phyloP scores from a whole-genome alignment of 2,113 vertebrate genomes.

The Pycnonotus jocosus region DNA sequence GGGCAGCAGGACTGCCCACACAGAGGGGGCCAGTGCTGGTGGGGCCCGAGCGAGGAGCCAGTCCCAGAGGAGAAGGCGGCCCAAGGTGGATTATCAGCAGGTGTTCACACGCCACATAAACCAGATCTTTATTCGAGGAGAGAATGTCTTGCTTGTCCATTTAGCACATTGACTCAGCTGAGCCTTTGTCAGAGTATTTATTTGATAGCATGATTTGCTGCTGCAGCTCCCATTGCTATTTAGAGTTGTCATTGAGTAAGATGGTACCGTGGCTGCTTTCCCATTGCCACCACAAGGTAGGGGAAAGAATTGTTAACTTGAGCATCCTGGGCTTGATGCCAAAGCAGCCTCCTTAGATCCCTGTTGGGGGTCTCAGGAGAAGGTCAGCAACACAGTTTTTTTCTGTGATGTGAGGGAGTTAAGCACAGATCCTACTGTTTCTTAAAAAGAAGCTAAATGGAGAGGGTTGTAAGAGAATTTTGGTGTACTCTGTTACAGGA shows the following conservation, averaged over 20 bases:
- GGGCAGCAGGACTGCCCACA: conserved; percentile 62
- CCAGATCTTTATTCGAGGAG: conserved; percentile 94
- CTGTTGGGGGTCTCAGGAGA: not conserved
- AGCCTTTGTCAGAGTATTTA: conserved; percentile 11
- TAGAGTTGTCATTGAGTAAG: conserved; percentile 15
- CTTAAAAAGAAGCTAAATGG: not conserved
- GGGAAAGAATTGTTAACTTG: not conserved
- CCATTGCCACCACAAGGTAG: not conserved
- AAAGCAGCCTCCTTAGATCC: not conserved
- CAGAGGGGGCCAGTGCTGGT: conserved; percentile 54
- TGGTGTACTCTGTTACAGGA: not conserved
- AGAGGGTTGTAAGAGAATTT: not conserved
- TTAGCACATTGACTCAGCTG: conserved; percentile 72
- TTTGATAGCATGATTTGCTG: conserved; percentile 61
- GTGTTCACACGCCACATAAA: conserved; percentile 90
- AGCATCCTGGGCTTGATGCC: not conserved
- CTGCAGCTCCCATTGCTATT: conserved; percentile 31
- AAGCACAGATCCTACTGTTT: not conserved
- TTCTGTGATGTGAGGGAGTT: not conserved
- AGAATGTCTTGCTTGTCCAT: conserved; percentile 92
- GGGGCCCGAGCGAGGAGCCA: conserved; percentile 58
- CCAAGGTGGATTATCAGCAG: conserved; percentile 84
- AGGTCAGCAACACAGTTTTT: not conserved
- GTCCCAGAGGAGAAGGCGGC: conserved; percentile 61
- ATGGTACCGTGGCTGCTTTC: not conserved